Conservation (phyloP, 2,113 vertebrate species). For the Todiramphus saurophagus region DNA sequence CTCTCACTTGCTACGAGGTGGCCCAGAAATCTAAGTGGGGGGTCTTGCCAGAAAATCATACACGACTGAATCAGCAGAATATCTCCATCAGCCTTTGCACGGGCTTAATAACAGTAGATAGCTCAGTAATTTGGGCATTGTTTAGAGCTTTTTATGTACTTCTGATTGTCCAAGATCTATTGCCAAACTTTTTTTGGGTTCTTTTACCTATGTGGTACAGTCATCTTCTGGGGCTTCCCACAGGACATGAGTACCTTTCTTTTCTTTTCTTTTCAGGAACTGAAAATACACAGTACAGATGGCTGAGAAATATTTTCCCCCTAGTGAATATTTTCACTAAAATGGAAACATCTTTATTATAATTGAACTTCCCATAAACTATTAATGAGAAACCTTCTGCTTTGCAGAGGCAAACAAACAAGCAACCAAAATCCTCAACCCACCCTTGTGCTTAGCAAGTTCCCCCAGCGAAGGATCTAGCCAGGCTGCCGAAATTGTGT, state of each 20-base stretch:
- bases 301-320: background rate
- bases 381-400: background rate
- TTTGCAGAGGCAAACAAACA: constrained; percentile 6
- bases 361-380: background rate
- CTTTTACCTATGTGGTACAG: background rate
- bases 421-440: background rate
- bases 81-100: background rate
- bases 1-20: constrained; percentile 17
- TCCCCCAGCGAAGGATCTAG: background rate
- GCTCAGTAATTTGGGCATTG: background rate
- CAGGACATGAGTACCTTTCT: constrained; percentile 9
- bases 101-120: background rate
- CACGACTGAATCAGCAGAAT: background rate
- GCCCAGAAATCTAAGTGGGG: constrained; percentile 45
- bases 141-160: constrained; percentile 9
- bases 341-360: constrained; percentile 26
- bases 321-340: constrained; percentile 13
- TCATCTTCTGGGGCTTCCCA: background rate
- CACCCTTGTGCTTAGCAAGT: background rate
- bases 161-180: background rate
- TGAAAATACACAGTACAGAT: background rate
- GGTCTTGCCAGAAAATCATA: constrained; percentile 26
- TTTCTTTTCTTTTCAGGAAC: constrained; percentile 1
- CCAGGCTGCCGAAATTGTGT: background rate
- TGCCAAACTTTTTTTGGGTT: background rate